phyloP scores from a whole-genome alignment of 1,140 invertebrate genomes.

The Macrobrachium nipponense region DNA sequence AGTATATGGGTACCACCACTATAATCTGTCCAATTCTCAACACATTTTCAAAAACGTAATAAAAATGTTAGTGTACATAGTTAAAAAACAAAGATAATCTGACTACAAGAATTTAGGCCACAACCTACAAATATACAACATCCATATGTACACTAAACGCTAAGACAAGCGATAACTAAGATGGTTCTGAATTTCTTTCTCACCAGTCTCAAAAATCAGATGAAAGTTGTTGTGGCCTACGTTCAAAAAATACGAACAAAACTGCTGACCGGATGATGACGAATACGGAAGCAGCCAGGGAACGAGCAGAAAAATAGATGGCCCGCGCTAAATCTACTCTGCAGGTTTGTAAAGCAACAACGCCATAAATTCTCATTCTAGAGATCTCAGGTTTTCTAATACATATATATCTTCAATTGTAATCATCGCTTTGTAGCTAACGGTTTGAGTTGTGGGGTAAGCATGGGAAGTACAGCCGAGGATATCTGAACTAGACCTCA shows the following conservation, averaged over 20 bases:
- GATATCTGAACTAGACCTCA: too few relatives aligned
- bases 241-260: slow-evolving; percentile 35
- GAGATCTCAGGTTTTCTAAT: too few relatives aligned
- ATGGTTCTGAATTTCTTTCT: slow-evolving; percentile 29
- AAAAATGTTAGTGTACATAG: slow-evolving; percentile 1
- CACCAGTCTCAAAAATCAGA: slow-evolving; percentile 19
- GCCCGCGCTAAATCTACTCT: slow-evolving; percentile 33
- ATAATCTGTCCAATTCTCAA: neutral
- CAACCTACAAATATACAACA: slow-evolving; percentile 28
- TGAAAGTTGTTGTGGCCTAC: neutral
- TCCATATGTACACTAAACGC: slow-evolving; percentile 36
- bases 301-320: slow-evolving; percentile 34
- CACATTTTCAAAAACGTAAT: slow-evolving; percentile 2
- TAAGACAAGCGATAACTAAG: slow-evolving; percentile 37
- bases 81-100: slow-evolving; percentile 22
- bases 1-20: slow-evolving; percentile 31
- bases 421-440: too few relatives aligned
- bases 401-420: too few relatives aligned
- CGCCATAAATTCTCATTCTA: slow-evolving; percentile 28
- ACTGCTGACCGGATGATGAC: slow-evolving; percentile 1
- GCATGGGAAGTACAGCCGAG: too few relatives aligned
- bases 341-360: slow-evolving; percentile 58
- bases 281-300: slow-evolving; percentile 24
- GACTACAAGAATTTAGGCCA: slow-evolving; percentile 34
- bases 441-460: too few relatives aligned